Conservation (phyloP, 2,888 invertebrate genomes). For the Ophraella communa region DNA sequence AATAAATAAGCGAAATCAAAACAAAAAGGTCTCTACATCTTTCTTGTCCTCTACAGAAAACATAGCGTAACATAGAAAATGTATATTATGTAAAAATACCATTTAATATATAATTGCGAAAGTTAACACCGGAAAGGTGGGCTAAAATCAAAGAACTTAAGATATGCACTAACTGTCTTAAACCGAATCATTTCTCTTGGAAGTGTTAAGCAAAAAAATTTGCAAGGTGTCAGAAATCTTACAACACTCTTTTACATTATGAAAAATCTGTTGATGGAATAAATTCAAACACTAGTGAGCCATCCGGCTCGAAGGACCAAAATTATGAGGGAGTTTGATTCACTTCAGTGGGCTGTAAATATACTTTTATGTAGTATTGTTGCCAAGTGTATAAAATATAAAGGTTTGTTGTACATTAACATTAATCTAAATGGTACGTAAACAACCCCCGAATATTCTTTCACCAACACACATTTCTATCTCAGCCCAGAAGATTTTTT, state of each 20-base stretch:
- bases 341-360: too few relatives aligned
- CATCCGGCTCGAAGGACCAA: background rate
- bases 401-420: too few relatives aligned
- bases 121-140: background rate
- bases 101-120: background rate
- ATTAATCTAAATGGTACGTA: too few relatives aligned
- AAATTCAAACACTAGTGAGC: background rate
- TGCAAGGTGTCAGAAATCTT: background rate
- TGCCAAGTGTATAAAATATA: too few relatives aligned
- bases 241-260: background rate
- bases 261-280: background rate
- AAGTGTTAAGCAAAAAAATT: background rate
- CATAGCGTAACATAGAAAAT: background rate
- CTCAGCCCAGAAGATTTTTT: too few relatives aligned
- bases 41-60: background rate
- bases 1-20: background rate
- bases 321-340: too few relatives aligned
- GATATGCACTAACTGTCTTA: background rate
- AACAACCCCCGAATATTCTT: too few relatives aligned
- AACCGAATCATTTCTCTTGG: background rate
- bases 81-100: background rate
- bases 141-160: background rate
- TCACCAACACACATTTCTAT: too few relatives aligned
- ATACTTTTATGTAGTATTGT: too few relatives aligned
- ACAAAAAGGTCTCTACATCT: background rate